Evolutionary conservation across 1,140 invertebrate genomes (phyloP), one percentile per base, ranked within the genome.

Genomic region (Gonioctena quinquepunctata): DNA sequence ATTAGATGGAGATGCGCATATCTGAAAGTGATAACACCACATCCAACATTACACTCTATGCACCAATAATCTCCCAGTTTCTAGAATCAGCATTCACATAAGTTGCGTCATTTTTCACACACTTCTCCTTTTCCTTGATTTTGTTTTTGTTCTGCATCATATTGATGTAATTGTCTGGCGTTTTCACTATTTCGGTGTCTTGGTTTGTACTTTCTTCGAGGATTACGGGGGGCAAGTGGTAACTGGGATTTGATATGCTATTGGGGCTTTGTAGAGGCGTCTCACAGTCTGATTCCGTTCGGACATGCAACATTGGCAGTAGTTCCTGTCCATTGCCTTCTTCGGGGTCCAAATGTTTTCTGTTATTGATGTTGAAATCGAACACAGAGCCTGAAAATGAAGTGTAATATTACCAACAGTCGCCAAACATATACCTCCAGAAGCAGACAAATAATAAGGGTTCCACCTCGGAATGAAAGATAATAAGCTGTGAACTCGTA

Each of bases 101-200:
- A 62, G 72, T 56, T 8, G n/a, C 18, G 23, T 69, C 54, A 22
- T 61, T 67, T 28, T 28, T 56, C 18, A 67, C 56, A 50, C 25
- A 52, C 16, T 49, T 42, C 54, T 26, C 50, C 18, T 68, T 73
- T 16, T 87, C 85, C 13, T 83, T 84, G 26, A 85, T 83, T 19
- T 85, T 82, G 68, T 84, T 86, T 70, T 84, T 86, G 71, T 88
- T 88, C 54, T 87, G 81, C 0, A 85, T 84, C 81, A 90, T 89
- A 75, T 88, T 90, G 3, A 88, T 83, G 70, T 90, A 90, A 79
- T 90, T 88, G 67, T 88, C 85, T 54, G 81, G 76, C 2, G 81
- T 78, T 63, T 83, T 82, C 69, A 87, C 83, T 74, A 89, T 79
- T 83, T 76, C 84, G 80, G 69, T 64, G 25, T 84, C 80, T 13